Evolutionary conservation across 2,797 vertebrate species (phyloP).

Genomic region (Trichosurus vulpecula): DNA sequence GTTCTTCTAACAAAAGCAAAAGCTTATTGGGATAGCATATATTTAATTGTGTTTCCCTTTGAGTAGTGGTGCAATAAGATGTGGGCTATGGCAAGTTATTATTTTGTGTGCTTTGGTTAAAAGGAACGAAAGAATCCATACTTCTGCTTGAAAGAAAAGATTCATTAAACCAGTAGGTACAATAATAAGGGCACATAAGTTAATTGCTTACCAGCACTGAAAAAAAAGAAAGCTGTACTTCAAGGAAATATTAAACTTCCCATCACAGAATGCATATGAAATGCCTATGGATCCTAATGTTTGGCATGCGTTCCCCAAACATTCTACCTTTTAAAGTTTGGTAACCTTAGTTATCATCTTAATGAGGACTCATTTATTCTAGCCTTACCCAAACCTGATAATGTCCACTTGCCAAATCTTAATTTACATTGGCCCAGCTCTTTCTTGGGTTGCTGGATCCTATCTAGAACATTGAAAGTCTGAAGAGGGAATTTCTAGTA

Average conservation of each 20-base stretch:
- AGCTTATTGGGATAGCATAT: conserved; percentile 39
- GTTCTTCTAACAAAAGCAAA: conserved; percentile 50
- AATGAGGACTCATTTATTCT: conserved; percentile 26
- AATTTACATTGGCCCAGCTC: conserved; percentile 2
- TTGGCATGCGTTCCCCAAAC: conserved; percentile 31
- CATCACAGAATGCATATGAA: conserved; percentile 51
- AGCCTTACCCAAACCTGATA: conserved; percentile 15
- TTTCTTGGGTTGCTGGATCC: conserved; percentile 13
- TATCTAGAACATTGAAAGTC: conserved; percentile 17
- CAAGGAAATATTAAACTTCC: conserved; percentile 49
- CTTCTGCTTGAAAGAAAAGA: conserved; percentile 64
- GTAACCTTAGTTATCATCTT: conserved; percentile 5
- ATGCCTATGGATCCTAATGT: conserved; percentile 34
- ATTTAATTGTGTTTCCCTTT: conserved; percentile 59
- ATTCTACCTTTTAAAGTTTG: conserved; percentile 24
- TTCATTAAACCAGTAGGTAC: conserved; percentile 56
- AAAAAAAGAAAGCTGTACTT: conserved; percentile 17
- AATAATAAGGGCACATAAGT: conserved; percentile 43
- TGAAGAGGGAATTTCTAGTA: conserved; percentile 47
- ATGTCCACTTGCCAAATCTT: conserved; percentile 34
- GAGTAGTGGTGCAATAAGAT: conserved; percentile 39
- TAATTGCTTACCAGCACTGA: conserved; percentile 24
- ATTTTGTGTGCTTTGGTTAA: conserved; percentile 47
- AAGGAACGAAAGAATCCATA: conserved; percentile 51
- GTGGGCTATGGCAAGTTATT: conserved; percentile 14